Evolutionary conservation across 1,140 invertebrate genomes (phyloP).

Genomic region (Sinella curviseta): DNA sequence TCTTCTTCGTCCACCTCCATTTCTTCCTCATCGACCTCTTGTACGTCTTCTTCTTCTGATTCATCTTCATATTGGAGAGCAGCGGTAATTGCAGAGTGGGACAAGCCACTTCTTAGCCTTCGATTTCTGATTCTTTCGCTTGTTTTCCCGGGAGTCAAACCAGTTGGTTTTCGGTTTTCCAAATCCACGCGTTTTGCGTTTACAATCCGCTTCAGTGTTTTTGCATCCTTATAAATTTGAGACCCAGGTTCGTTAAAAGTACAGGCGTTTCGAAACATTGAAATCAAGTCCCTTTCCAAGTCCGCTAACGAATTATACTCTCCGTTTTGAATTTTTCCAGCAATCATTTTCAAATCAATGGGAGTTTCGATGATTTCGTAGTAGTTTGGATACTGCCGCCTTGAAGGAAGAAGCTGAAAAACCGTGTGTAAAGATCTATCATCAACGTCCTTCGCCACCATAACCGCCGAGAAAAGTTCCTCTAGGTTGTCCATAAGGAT

Average conservation of each 20-base stretch:
- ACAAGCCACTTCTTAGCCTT: conserved; percentile 56
- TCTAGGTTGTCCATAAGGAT: conserved; percentile 64
- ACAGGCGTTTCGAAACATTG: conserved; percentile 94
- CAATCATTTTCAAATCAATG: conserved; percentile 92
- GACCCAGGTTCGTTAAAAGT: conserved; percentile 95
- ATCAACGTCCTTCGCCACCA: conserved; percentile 73
- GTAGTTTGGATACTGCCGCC: conserved; percentile 93
- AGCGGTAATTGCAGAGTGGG: conserved; percentile 62
- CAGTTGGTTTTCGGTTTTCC: conserved; percentile 59
- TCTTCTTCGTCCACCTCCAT: conserved; percentile 54
- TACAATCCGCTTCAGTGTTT: conserved; percentile 78
- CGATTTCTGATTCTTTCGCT: conserved; percentile 64
- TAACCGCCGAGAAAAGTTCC: conserved; percentile 79
- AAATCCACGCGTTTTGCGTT: conserved; percentile 66
- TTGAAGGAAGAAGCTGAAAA: conserved; percentile 88
- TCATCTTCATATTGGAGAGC: conserved; percentile 61
- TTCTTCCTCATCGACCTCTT: conserved; percentile 54
- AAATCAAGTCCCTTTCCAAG: conserved; percentile 84
- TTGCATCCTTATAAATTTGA: conserved; percentile 94
- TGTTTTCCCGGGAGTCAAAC: conserved; percentile 56
- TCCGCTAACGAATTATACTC: conserved; percentile 74
- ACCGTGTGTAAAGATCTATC: conserved; percentile 75
- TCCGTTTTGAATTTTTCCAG: conserved; percentile 81
- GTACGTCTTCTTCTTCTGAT: conserved; percentile 62
- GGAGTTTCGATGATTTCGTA: conserved; percentile 93